A percentile compares a stretch with the other conserved stretches of the same genome.
phyloP scores from a whole-genome alignment of 2,888 invertebrate species.

The Xylota segnis region DNA sequence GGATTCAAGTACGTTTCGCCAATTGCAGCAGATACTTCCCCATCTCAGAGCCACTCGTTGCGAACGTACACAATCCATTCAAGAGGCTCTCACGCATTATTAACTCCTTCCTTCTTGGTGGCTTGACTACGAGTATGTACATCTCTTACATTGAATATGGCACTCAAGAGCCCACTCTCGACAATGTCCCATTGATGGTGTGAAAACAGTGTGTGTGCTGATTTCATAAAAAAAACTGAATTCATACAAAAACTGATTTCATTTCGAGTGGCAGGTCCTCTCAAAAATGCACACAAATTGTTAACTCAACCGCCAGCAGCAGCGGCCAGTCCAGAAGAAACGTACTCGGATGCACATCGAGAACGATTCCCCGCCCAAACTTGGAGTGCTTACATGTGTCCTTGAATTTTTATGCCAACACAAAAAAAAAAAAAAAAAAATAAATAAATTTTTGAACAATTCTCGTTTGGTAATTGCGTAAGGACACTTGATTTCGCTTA shows the following conservation, averaged over 20 bases:
- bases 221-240: conserved; percentile 29
- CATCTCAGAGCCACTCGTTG: conserved; percentile 29
- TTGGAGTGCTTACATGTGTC: conserved; percentile 61
- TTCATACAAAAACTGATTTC: conserved; percentile 16
- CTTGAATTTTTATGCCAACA: conserved; percentile 64
- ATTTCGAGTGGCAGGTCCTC: conserved; percentile 50
- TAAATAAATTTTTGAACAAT: conserved; percentile 59
- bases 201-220: conserved; percentile 61
- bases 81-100: conserved; percentile 71
- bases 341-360: background rate
- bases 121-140: conserved; percentile 28
- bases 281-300: conserved; percentile 54
- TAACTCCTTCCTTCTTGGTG: conserved; percentile 75
- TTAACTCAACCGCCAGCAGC: conserved; percentile 4
- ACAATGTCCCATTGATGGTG: conserved; percentile 57
- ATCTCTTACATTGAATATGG: conserved; percentile 52
- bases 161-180: conserved; percentile 44
- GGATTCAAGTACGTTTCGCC: conserved; percentile 16
- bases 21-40: conserved; percentile 33
- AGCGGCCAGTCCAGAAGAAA: conserved; percentile 1
- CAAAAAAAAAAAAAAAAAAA: conserved; percentile 71
- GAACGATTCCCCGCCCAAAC: conserved; percentile 29
- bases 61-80: conserved; percentile 47
- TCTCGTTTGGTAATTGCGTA: conserved; percentile 61
- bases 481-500: conserved; percentile 73